Base-by-base conservation (phyloP, 64 coral and sea anemone genomes). In the Montipora efflorescens region DNA sequence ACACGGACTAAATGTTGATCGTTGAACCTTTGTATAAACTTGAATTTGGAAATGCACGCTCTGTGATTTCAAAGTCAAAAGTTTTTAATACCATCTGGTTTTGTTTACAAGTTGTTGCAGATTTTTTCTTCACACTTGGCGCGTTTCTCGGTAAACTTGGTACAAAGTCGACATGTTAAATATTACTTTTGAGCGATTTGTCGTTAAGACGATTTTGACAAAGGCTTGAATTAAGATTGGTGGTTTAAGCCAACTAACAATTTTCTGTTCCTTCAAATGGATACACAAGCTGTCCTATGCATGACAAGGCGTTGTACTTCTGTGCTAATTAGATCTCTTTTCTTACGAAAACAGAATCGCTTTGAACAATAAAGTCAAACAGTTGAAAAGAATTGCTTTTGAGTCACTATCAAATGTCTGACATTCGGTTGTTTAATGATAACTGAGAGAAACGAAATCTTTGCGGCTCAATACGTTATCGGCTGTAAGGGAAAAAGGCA, bases 91-190 rank as follows among this genome's bases (percentile, higher is more conserved):
- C 43, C 36, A 48, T 47, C n/a, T 86, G 62, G 81, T 46, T 86
- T 86, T 86, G 82, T 86, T 86, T 86, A 86, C 47, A 86, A 86
- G 36, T 86, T 86, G 82, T 86, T 86, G 45, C 66, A 86, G 82
- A 71, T 72, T 86, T 84, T 70, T 9, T 22, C 44, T 86, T 86
- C 47, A 86, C 82, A 86, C 82, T 86, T 86, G 81, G 82, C 82
- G 82, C 82, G 62, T 86, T 86, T 86, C 71, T 86, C 3, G 9
- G 66, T 86, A 86, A 86, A 86, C 82, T 86, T 86, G 36, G 82
- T 15, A 48, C 66, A n/a, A 72, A 71, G 18, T 15, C 67, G 16
- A 71, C 14, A 72, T 78, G 12, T 72, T 43, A 82, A 19, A 28
- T 50, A 18, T 43, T 43, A 70, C 47, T 13, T 71, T 71, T 51